A percentile compares a stretch with the other conserved stretches of the same genome.
phyloP scores from a whole-genome alignment of 2,113 vertebrate species.

The Sebastes schlegelii region DNA sequence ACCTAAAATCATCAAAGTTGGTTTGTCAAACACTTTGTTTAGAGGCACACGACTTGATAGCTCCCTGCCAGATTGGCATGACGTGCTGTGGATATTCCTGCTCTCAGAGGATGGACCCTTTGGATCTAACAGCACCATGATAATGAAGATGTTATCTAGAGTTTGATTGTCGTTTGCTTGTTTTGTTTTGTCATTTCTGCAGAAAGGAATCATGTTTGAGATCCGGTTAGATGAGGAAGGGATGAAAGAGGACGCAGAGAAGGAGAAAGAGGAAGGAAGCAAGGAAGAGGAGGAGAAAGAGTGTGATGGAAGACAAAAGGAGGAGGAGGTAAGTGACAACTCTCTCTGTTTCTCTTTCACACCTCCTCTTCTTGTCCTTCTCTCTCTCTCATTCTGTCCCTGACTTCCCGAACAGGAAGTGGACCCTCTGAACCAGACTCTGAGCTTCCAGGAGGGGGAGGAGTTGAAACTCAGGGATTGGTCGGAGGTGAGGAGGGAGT shows the following conservation, averaged over 20 bases:
- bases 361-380: neutral
- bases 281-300: neutral
- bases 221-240: slow-evolving; percentile 84
- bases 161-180: neutral
- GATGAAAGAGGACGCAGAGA: slow-evolving; percentile 57
- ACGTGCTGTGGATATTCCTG: neutral
- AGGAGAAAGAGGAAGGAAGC: slow-evolving; percentile 16
- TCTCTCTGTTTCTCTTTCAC: neutral
- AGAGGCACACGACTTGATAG: neutral
- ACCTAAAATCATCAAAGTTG: neutral
- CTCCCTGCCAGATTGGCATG: neutral
- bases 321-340: slow-evolving; percentile 24
- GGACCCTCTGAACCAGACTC: slow-evolving; percentile 79
- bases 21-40: neutral
- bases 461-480: slow-evolving; percentile 76
- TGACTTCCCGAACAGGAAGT: slow-evolving; percentile 69
- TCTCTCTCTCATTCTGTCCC: slow-evolving; percentile 17
- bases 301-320: slow-evolving; percentile 57
- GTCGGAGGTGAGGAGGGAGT: slow-evolving; percentile 64
- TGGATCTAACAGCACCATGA: neutral
- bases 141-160: neutral
- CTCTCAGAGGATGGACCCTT: neutral
- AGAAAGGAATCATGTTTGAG: slow-evolving; percentile 94
- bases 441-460: slow-evolving; percentile 80
- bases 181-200: slow-evolving; percentile 7